Evolutionary conservation across 2,113 vertebrate genomes (phyloP).

Genomic region (Crotalus helleri): DNA sequence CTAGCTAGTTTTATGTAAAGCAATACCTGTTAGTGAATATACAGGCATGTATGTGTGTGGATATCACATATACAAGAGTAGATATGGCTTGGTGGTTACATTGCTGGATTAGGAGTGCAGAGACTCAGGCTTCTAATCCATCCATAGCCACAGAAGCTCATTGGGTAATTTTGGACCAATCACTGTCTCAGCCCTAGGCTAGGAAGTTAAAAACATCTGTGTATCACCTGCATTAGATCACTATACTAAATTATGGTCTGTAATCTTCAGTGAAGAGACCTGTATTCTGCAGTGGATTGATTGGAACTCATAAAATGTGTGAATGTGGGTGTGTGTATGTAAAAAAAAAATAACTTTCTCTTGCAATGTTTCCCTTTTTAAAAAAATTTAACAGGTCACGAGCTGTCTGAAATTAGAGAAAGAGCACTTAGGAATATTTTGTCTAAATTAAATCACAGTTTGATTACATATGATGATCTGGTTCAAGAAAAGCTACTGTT

Average conservation of each 20-base stretch:
- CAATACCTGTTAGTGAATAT: neutral
- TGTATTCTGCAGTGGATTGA: neutral
- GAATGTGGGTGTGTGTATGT: neutral
- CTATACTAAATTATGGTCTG: neutral
- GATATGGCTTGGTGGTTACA: neutral
- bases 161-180: neutral
- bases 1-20: neutral
- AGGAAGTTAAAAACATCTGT: neutral
- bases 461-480: slow-evolving; percentile 78
- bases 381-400: slow-evolving; percentile 74
- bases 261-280: neutral
- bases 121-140: neutral
- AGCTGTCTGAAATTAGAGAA: slow-evolving; percentile 86
- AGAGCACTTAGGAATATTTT: slow-evolving; percentile 82
- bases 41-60: neutral
- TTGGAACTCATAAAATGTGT: neutral
- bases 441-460: slow-evolving; percentile 82
- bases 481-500: slow-evolving; percentile 82
- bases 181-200: neutral
- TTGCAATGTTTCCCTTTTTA: neutral
- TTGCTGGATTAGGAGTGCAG: neutral
- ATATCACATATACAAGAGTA: neutral
- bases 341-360: neutral
- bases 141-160: neutral
- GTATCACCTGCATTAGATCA: neutral